Evolutionary conservation across 2,888 invertebrate genomes (phyloP).

Genomic region (Drosophila mayaguana): DNA sequence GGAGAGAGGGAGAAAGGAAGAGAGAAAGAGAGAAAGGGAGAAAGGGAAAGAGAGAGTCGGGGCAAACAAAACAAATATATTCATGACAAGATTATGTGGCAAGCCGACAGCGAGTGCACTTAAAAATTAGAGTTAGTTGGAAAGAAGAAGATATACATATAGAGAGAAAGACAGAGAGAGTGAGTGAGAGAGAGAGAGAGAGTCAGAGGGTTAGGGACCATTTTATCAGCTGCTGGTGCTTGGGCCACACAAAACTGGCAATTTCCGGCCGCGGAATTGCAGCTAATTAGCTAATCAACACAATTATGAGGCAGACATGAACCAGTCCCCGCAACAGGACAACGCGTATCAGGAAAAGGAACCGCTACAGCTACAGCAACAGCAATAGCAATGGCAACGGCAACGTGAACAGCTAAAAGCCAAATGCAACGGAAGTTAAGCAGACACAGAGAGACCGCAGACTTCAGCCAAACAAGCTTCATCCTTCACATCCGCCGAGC

Average conservation of each 20-base stretch:
- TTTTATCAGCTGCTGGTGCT: slow-evolving; percentile 22
- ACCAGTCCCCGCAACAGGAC: neutral
- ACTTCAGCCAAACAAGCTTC: slow-evolving; percentile 1
- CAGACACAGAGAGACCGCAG: slow-evolving; percentile 45
- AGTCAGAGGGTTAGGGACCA: neutral
- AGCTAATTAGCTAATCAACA: slow-evolving; percentile 79
- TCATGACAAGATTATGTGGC: slow-evolving; percentile 73
- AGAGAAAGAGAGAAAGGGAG: neutral
- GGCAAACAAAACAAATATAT: slow-evolving; percentile 69
- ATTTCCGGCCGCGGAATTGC: slow-evolving; percentile 75
- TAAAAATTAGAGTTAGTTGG: slow-evolving; percentile 40
- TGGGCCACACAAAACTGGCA: slow-evolving; percentile 54
- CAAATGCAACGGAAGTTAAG: slow-evolving; percentile 57
- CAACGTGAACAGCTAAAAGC: slow-evolving; percentile 4
- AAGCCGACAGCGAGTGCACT: slow-evolving; percentile 46
- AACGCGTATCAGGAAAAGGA: slow-evolving; percentile 1
- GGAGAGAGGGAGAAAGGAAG: too few relatives aligned
- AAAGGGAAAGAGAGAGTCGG: slow-evolving; percentile 2
- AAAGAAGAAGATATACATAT: neutral
- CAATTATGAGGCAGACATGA: slow-evolving; percentile 59
- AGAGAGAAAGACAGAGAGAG: neutral
- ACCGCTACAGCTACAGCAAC: neutral
- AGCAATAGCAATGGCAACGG: neutral
- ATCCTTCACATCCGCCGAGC: slow-evolving; percentile 26
- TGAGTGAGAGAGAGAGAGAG: neutral